Evolutionary conservation across 2,113 vertebrate species (phyloP), one percentile per base, ranked within the genome.

Genomic region (Leptosomus discolor): DNA sequence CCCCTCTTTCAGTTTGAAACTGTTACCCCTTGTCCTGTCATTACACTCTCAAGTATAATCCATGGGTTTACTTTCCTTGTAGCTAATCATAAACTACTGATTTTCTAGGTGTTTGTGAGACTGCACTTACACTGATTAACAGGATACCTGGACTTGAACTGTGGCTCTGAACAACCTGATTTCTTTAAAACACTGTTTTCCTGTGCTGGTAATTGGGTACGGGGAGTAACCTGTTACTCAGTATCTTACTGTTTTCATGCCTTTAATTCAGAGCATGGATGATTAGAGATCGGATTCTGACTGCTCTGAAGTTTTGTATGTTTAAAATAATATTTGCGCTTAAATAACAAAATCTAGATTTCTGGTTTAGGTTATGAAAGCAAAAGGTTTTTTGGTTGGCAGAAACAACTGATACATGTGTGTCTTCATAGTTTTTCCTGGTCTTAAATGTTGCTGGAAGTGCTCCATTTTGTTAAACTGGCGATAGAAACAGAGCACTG

Each of bases 401-500:
- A 80, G 76, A 76, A 74, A 41, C 36, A 20, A 34, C 10, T 43
- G n/a, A 9, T 2, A 2, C 15, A 1, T 4, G 8, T 46, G 24
- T 73, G 68, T 36, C 37, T 83, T 23, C 12, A 3, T 43, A 56
- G 63, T 54, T 75, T 36, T 4, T 79, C 34, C 39, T 76, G 57
- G 30, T 41, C 17, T 63, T 34, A 10, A 45, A 4, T 13, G 3
- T 24, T 76, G 23, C 70, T 88, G 65, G 37, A 60, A 61, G 32
- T 29, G 8, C 22, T 65, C 54, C 11, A 6, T 82, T 63, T 50
- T 37, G 41, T 30, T 30, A 4, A 61, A 4, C 17, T 27, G 15
- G 8, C 0, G 3, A 2, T 46, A 2, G 3, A 13, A n/a, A 14
- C 0, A 1, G 16, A 36, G 34, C 34, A 12, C 36, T 7, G 54